phyloP scores from a whole-genome alignment of 2,113 vertebrate genomes.

The Heteronetta atricapilla region DNA sequence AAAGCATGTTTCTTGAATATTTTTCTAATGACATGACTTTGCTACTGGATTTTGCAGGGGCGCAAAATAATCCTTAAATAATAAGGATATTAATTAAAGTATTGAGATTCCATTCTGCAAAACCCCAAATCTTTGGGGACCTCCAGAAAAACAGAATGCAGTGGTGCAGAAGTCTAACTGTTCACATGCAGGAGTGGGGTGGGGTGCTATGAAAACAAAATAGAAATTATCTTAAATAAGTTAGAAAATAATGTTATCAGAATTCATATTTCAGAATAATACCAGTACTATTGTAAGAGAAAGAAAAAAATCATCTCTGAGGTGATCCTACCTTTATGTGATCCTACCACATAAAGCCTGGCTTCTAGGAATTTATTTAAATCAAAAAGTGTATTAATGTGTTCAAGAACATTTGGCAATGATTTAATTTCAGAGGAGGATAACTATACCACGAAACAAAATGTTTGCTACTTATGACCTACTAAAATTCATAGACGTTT shows the following conservation, averaged over 20 bases:
- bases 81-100: background rate
- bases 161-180: background rate
- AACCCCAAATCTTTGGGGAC: background rate
- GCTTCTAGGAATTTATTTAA: background rate
- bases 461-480: background rate
- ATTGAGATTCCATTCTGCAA: background rate
- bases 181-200: background rate
- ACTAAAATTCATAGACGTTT: constrained; percentile 23
- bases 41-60: background rate
- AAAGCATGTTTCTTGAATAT: background rate
- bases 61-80: background rate
- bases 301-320: background rate
- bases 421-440: background rate
- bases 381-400: background rate
- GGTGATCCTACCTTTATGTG: background rate
- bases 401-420: background rate
- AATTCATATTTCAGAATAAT: background rate
- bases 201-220: background rate
- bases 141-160: background rate
- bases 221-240: background rate
- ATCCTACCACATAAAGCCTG: background rate
- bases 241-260: background rate
- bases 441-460: background rate
- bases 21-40: background rate
- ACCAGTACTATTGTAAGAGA: background rate